Evolutionary conservation across 2,888 invertebrate genomes (phyloP).

Genomic region (Aleiodes leptofemur): DNA sequence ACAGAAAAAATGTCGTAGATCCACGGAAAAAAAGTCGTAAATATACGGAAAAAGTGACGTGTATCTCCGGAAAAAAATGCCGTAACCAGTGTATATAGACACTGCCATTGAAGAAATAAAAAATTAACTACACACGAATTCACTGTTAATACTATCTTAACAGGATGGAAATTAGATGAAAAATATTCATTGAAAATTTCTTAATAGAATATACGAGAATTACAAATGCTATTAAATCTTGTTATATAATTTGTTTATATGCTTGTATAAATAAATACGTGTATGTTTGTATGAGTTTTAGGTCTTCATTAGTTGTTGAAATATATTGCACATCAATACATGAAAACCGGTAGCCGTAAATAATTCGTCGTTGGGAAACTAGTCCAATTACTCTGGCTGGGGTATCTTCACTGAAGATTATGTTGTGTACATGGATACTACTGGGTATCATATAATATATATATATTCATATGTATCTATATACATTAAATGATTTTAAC

Average conservation of each 20-base stretch:
- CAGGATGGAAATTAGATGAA: no score
- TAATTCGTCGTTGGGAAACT: conserved; percentile 57
- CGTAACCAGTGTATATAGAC: no score
- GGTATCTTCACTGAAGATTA: conserved; percentile 52
- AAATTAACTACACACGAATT: no score
- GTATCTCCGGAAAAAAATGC: no score
- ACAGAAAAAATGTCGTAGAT: no score
- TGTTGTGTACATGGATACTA: conserved; percentile 37
- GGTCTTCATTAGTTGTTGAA: conserved; percentile 55
- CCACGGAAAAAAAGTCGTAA: no score
- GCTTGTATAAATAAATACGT: conserved; percentile 18
- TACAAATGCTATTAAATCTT: not conserved
- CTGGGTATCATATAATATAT: no score
- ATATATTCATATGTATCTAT: conserved; percentile 7
- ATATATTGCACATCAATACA: conserved; percentile 53
- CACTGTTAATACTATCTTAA: no score
- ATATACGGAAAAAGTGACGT: no score
- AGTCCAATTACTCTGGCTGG: conserved; percentile 54
- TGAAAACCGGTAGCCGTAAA: conserved; percentile 57
- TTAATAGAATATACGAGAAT: conserved; percentile 6
- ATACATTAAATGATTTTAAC: conserved; percentile 16
- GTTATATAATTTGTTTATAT: conserved; percentile 21
- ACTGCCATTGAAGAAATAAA: no score
- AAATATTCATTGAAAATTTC: no score
- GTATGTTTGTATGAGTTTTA: conserved; percentile 47